phyloP scores from a whole-genome alignment of 1,140 invertebrate species.

The Drosophila ficusphila region DNA sequence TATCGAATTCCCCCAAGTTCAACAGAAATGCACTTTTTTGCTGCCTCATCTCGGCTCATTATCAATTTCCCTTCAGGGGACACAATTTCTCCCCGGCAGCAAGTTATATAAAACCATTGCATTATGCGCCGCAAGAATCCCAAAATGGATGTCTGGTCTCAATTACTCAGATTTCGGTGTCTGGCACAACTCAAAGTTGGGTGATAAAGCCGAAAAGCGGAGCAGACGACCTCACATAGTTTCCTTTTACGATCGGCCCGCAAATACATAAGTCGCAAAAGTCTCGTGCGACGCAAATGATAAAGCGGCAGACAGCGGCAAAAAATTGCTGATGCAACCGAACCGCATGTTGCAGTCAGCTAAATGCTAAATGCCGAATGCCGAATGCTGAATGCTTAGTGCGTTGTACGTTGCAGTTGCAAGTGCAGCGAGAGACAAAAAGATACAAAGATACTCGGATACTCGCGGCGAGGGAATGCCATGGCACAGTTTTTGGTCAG shows the following conservation, averaged over 20 bases:
- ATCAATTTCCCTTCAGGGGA: slow-evolving; percentile 60
- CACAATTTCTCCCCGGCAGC: slow-evolving; percentile 37
- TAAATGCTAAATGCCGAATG: slow-evolving; percentile 72
- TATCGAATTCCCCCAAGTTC: slow-evolving; percentile 30
- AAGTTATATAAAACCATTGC: slow-evolving; percentile 65
- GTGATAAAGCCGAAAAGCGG: slow-evolving; percentile 36
- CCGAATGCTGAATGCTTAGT: slow-evolving; percentile 69
- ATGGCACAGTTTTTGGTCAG: slow-evolving; percentile 73
- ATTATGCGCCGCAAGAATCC: slow-evolving; percentile 34
- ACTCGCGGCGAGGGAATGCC: slow-evolving; percentile 43
- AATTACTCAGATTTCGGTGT: slow-evolving; percentile 39
- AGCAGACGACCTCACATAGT: slow-evolving; percentile 74
- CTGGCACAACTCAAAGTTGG: slow-evolving; percentile 52
- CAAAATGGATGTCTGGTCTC: slow-evolving; percentile 24
- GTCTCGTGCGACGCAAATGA: slow-evolving; percentile 72
- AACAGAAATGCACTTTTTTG: neutral
- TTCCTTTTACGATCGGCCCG: slow-evolving; percentile 66
- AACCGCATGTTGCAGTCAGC: slow-evolving; percentile 73
- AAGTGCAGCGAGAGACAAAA: slow-evolving; percentile 15
- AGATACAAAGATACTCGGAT: slow-evolving; percentile 1
- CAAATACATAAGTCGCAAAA: slow-evolving; percentile 64
- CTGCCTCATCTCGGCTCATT: slow-evolving; percentile 38
- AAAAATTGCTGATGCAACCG: slow-evolving; percentile 76
- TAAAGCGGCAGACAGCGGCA: slow-evolving; percentile 45
- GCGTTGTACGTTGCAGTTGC: slow-evolving; percentile 71